These are phyloP conservation scores for Strix aluco DNA, from an alignment of 2,113 vertebrate species.

Conservation along the genomic window DNA sequence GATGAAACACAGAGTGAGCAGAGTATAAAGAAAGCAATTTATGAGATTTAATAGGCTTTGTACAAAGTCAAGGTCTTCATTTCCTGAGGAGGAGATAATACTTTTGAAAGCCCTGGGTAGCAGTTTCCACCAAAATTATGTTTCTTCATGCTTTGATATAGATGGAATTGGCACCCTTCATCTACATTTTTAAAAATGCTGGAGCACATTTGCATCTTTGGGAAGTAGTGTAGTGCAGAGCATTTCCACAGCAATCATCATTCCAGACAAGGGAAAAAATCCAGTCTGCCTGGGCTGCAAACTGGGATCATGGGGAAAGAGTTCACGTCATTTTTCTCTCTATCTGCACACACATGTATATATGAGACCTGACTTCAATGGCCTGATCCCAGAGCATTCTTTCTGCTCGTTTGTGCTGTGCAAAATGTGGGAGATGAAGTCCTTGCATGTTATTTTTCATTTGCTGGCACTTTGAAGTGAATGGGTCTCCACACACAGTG, in stretches of 20 bases:
- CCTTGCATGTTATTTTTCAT: background rate
- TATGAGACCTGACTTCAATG: background rate
- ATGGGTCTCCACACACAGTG: background rate
- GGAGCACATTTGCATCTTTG: background rate
- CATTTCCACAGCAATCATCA: background rate
- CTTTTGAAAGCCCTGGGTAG: background rate
- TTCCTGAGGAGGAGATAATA: background rate
- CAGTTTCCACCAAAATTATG: background rate
- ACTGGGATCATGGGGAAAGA: background rate
- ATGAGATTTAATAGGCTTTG: background rate
- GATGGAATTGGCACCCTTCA: background rate
- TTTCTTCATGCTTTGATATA: background rate
- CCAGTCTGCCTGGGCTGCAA: background rate
- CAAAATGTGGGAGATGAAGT: background rate
- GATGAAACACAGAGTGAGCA: background rate
- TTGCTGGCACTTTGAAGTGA: background rate
- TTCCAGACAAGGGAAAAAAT: background rate
- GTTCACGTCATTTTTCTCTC: background rate
- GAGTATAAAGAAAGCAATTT: background rate
- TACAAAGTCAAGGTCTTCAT: background rate
- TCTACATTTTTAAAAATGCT: background rate
- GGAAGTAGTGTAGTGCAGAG: background rate
- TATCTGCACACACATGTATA: background rate
- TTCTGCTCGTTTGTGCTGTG: background rate
- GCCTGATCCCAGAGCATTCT: background rate